A percentile compares a stretch with the other conserved stretches of the same genome.
Evolutionary conservation across 2,888 invertebrate species (phyloP).

Genomic region (Taphrorychus bicolor): DNA sequence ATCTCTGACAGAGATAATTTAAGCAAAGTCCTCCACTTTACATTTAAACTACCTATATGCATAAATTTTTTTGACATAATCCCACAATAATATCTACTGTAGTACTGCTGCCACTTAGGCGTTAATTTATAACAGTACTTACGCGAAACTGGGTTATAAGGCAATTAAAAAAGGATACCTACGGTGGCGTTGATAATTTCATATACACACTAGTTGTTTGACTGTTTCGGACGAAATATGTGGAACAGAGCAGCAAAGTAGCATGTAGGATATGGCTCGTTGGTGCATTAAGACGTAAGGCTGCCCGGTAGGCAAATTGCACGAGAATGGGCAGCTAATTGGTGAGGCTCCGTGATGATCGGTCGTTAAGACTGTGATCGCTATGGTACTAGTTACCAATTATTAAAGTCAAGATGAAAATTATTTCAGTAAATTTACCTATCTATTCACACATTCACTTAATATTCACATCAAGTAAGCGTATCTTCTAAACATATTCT

Average conservation of each 20-base stretch:
- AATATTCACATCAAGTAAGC: background rate
- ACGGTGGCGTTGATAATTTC: slow-evolving; percentile 32
- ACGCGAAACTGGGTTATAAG: slow-evolving; percentile 23
- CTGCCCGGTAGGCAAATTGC: no score
- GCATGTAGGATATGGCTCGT: slow-evolving; percentile 20
- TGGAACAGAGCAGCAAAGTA: slow-evolving; percentile 7
- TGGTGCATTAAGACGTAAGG: no score
- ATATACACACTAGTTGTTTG: slow-evolving; percentile 22
- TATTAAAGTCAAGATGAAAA: no score
- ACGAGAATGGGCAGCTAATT: no score
- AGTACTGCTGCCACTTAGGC: background rate
- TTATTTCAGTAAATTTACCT: no score
- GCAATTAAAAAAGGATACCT: slow-evolving; percentile 26
- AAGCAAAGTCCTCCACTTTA: no score
- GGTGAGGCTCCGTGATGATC: no score
- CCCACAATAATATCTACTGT: background rate
- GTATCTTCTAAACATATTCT: no score
- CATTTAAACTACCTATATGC: slow-evolving; percentile 1
- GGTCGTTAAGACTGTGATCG: background rate
- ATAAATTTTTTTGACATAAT: background rate
- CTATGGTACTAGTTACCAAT: background rate
- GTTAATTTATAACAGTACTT: slow-evolving; percentile 32
- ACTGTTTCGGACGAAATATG: slow-evolving; percentile 25
- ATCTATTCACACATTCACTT: background rate
- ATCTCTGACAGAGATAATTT: no score